phyloP scores from a whole-genome alignment of 2,113 vertebrate species.

The Taurulus bubalis region DNA sequence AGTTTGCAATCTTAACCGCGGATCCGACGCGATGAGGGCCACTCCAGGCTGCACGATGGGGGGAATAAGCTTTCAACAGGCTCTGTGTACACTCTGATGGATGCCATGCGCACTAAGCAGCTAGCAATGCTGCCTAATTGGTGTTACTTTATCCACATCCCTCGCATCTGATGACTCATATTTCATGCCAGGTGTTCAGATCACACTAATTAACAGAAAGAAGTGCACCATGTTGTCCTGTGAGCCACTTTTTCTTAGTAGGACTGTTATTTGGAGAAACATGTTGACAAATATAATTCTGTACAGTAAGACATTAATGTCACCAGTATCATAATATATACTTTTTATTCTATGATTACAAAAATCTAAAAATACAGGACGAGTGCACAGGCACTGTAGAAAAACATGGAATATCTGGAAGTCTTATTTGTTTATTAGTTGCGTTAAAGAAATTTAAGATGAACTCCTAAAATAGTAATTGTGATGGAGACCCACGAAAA shows the following conservation, averaged over 20 bases:
- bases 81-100: constrained; percentile 56
- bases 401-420: background rate
- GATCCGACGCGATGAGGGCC: constrained; percentile 72
- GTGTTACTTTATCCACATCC: constrained; percentile 25
- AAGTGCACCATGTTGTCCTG: background rate
- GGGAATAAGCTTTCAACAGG: constrained; percentile 66
- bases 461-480: background rate
- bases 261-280: background rate
- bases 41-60: constrained; percentile 71
- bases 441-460: background rate
- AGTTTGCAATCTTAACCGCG: constrained; percentile 57
- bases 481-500: background rate
- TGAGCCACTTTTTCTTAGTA: background rate
- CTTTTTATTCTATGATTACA: background rate
- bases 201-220: background rate
- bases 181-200: constrained; percentile 32
- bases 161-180: constrained; percentile 32
- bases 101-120: constrained; percentile 25
- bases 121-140: constrained; percentile 23
- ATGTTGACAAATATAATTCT: background rate
- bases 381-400: background rate
- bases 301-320: background rate
- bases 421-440: background rate
- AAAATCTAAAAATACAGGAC: background rate
- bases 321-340: background rate